phyloP scores from a whole-genome alignment of 1,140 invertebrate genomes.

The Trachymyrmex septentrionalis region DNA sequence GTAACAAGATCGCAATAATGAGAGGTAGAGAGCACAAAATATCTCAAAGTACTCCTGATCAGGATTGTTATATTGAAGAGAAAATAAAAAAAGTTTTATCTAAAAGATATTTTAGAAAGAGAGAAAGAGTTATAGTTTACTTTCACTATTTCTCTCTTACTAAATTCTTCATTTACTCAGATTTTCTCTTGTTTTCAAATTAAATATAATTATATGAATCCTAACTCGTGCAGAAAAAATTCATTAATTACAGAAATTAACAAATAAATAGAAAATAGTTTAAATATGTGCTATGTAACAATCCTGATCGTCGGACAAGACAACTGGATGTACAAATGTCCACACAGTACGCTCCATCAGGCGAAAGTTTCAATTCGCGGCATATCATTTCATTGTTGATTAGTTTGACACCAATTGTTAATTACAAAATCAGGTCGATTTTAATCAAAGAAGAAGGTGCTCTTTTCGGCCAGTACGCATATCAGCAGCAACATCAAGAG shows the following conservation, averaged over 20 bases:
- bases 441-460: neutral
- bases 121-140: neutral
- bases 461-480: neutral
- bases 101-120: conserved; percentile 5
- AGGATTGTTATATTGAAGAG: neutral
- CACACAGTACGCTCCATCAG: neutral
- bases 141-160: conserved; percentile 18
- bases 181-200: neutral
- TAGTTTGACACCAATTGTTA: conserved; percentile 43
- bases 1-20: conserved; percentile 8
- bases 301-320: conserved; percentile 1
- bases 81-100: neutral
- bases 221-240: neutral
- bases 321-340: conserved; percentile 10
- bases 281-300: conserved; percentile 7
- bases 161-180: neutral
- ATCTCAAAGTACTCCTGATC: conserved; percentile 4
- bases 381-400: neutral
- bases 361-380: neutral
- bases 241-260: neutral
- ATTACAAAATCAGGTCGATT: conserved; percentile 8
- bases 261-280: neutral
- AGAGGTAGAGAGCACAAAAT: conserved; percentile 44
- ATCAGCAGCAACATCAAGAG: conserved; percentile 59
- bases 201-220: neutral